Conservation (phyloP, 2,113 vertebrate species). For the Onychostruthus taczanowskii region DNA sequence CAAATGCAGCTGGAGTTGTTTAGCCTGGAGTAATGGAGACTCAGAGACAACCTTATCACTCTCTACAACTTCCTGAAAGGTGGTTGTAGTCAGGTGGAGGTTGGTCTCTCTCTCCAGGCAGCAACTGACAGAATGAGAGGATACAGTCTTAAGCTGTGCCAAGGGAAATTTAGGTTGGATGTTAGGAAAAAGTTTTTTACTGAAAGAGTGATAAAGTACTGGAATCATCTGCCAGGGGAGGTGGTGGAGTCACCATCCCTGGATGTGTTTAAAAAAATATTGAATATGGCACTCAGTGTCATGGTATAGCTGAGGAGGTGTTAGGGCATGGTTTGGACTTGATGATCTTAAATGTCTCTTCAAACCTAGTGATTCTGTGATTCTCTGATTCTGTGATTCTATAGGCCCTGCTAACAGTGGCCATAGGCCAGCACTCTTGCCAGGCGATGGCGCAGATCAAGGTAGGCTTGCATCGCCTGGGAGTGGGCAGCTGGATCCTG, state of each 20-base stretch:
- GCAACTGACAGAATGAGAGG: not conserved
- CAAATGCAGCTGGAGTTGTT: not conserved
- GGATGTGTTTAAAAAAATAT: not conserved
- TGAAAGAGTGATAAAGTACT: not conserved
- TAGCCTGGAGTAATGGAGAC: not conserved
- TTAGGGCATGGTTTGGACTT: not conserved
- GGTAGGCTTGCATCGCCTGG: not conserved
- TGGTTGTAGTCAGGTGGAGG: not conserved
- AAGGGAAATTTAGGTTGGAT: not conserved
- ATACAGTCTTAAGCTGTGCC: not conserved
- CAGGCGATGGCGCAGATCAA: not conserved
- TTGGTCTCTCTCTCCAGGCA: not conserved
- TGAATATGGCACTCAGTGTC: not conserved
- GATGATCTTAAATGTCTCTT: not conserved
- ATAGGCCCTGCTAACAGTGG: accelerated
- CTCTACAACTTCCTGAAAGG: not conserved
- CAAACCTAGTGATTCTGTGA: too few relatives aligned
- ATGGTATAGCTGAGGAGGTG: not conserved
- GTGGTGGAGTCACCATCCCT: not conserved
- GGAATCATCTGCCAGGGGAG: accelerated
- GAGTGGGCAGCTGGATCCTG: not conserved
- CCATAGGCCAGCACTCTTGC: not conserved
- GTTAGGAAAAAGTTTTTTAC: not conserved
- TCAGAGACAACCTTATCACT: not conserved
- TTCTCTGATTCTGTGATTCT: not conserved